Evolutionary conservation across 2,113 vertebrate genomes (phyloP).

Genomic region (Tragelaphus buxtoni): DNA sequence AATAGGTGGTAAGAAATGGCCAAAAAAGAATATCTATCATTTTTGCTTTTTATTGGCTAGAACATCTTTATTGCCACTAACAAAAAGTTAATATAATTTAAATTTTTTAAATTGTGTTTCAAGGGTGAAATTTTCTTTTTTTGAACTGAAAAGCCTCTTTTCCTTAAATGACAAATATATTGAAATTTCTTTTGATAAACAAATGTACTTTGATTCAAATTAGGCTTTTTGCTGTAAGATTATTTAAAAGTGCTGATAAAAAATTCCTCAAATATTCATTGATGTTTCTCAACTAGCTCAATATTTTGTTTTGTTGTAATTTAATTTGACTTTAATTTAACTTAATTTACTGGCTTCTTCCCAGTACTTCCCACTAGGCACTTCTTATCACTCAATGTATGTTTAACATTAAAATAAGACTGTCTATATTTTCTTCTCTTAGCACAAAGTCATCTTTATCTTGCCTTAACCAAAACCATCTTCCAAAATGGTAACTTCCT

Average conservation of each 20-base stretch:
- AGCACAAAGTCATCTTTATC: background rate
- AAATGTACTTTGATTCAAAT: background rate
- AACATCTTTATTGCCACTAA: background rate
- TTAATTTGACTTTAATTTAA: background rate
- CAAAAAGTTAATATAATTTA: background rate
- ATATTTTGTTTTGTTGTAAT: background rate
- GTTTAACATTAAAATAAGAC: background rate
- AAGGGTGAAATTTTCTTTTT: background rate
- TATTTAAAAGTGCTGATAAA: background rate
- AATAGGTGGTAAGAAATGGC: background rate
- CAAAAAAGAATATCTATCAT: background rate
- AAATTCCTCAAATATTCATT: background rate
- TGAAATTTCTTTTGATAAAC: background rate
- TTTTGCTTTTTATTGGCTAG: background rate
- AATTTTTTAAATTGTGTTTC: background rate
- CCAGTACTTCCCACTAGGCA: background rate
- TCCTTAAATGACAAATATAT: background rate
- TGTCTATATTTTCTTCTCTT: background rate
- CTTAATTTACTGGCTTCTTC: background rate
- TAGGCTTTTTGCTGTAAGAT: background rate
- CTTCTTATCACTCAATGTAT: background rate
- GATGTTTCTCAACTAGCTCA: background rate
- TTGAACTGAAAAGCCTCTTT: background rate
- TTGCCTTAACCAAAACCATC: background rate
- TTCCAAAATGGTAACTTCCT: background rate